phyloP scores from a whole-genome alignment of 2,113 vertebrate species.

The Hippoglossus stenolepis region DNA sequence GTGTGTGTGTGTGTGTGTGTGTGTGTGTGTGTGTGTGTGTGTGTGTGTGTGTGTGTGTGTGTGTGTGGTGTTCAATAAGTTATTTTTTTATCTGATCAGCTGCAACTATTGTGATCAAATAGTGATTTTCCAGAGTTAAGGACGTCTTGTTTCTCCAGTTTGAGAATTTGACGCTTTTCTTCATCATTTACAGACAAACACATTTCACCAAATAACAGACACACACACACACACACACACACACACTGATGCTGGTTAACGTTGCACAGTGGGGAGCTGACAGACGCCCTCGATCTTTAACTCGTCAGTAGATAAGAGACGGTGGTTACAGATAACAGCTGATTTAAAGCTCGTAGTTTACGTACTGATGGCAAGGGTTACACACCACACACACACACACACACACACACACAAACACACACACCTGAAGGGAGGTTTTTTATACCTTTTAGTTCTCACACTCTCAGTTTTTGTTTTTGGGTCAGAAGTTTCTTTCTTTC shows the following conservation, averaged over 20 bases:
- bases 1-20: too few species aligned
- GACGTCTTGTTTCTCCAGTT: too few species aligned
- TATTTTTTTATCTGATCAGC: neutral
- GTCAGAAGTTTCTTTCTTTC: conserved; percentile 3
- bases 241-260: conserved; percentile 33
- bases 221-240: neutral
- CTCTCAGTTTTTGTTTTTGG: neutral
- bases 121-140: too few species aligned
- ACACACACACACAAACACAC: conserved; percentile 29
- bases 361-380: conserved; percentile 3
- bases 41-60: too few species aligned
- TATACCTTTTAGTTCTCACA: conserved; percentile 3
- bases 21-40: too few species aligned
- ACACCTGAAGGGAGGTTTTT: conserved; percentile 20
- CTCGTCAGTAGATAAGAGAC: conserved; percentile 52
- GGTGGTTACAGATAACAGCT: conserved; percentile 26
- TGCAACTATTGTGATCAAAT: neutral
- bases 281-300: conserved; percentile 37
- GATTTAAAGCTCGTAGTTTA: conserved; percentile 35
- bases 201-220: neutral
- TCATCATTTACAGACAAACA: too few species aligned
- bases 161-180: neutral
- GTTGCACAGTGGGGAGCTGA: conserved; percentile 42
- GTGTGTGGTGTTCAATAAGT: too few species aligned
- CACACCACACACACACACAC: conserved; percentile 12